phyloP scores from a whole-genome alignment of 23 tunicate species.

The Botrylloides violaceus region DNA sequence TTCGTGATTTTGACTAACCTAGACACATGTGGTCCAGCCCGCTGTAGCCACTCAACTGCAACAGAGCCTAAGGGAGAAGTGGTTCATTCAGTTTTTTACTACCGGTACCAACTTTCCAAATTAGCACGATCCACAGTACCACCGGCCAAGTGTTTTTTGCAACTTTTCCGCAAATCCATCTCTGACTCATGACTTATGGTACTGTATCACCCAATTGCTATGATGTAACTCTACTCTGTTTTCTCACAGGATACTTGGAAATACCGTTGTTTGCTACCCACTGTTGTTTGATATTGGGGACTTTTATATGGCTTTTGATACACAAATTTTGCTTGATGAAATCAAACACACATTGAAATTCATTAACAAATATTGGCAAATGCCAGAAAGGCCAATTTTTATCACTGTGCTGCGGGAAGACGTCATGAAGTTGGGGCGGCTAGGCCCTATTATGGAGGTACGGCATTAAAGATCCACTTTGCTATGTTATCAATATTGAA shows the following conservation, averaged over 20 bases:
- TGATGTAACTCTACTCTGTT: too few species aligned
- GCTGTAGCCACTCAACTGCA: too few species aligned
- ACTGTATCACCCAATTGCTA: too few species aligned
- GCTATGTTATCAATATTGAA: not conserved
- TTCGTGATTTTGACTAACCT: too few species aligned
- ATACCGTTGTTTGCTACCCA: slow-evolving; percentile 83
- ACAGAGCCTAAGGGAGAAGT: too few species aligned
- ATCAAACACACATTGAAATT: slow-evolving; percentile 69
- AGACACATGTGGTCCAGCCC: too few species aligned
- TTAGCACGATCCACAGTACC: too few species aligned
- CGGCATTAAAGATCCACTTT: not conserved
- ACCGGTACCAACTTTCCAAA: too few species aligned
- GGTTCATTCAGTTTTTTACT: too few species aligned
- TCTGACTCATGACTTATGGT: too few species aligned
- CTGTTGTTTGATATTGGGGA: slow-evolving; percentile 89
- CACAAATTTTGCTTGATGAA: slow-evolving; percentile 77
- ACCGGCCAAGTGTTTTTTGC: too few species aligned
- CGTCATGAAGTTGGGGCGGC: slow-evolving; percentile 41
- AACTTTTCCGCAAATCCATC: too few species aligned
- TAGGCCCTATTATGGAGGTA: slow-evolving; percentile 69
- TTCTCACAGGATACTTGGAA: slow-evolving; percentile 57
- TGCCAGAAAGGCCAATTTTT: slow-evolving; percentile 76
- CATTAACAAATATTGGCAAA: slow-evolving; percentile 62
- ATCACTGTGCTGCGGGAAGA: slow-evolving; percentile 79
- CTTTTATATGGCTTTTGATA: slow-evolving; percentile 95